Evolutionary conservation across 1,140 invertebrate species (phyloP).

Genomic region (Oscheius sp.): DNA sequence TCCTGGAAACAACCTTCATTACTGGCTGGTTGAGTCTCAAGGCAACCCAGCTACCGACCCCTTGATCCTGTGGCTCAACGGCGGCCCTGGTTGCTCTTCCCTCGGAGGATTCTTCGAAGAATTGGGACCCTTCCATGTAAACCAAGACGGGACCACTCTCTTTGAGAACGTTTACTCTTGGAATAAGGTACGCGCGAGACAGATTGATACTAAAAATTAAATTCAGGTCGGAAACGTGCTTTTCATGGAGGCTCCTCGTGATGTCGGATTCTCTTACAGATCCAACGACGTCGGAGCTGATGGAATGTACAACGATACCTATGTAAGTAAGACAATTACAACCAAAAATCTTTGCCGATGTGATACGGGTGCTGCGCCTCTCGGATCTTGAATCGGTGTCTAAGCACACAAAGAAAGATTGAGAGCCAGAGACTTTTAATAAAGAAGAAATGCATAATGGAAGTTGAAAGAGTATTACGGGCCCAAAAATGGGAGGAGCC

Average conservation of each 20-base stretch:
- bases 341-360: not conserved
- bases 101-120: conserved; percentile 65
- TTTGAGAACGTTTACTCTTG: conserved; percentile 64
- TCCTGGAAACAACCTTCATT: conserved; percentile 43
- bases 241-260: conserved; percentile 66
- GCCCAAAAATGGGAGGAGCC: too few species aligned
- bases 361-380: not conserved
- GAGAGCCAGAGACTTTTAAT: too few species aligned
- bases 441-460: too few species aligned
- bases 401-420: too few species aligned
- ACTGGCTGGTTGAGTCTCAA: conserved; percentile 48
- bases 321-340: conserved; percentile 1
- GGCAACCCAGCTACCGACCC: conserved; percentile 29
- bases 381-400: too few species aligned
- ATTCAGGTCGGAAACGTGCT: conserved; percentile 68
- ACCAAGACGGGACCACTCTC: conserved; percentile 57
- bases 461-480: too few species aligned
- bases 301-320: conserved; percentile 62
- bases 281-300: conserved; percentile 54
- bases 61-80: conserved; percentile 62
- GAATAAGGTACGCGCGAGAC: conserved; percentile 62
- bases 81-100: conserved; percentile 67
- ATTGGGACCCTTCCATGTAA: conserved; percentile 64
- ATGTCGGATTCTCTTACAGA: conserved; percentile 66
- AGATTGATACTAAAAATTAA: conserved; percentile 63